phyloP scores from a whole-genome alignment of 1,140 invertebrate species.

The Drosophila simulans region DNA sequence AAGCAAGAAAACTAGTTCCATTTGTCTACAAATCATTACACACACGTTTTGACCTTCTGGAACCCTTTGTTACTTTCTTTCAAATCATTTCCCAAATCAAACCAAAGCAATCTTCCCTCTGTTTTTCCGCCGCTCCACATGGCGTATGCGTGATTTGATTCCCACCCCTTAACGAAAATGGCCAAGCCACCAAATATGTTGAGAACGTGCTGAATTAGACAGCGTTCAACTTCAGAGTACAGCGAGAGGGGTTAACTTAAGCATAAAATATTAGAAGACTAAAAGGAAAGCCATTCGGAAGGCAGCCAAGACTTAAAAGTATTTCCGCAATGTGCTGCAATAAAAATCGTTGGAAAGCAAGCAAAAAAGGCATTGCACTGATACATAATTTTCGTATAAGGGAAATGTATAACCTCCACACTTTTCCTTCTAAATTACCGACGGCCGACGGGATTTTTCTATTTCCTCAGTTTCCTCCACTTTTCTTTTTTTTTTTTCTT shows the following conservation, averaged over 20 bases:
- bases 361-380: constrained; percentile 20
- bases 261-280: constrained; percentile 75
- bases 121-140: constrained; percentile 30
- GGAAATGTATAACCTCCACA: constrained; percentile 7
- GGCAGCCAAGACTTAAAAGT: constrained; percentile 82
- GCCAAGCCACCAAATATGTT: constrained; percentile 25
- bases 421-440: constrained; percentile 29
- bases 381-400: constrained; percentile 28
- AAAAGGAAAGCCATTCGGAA: constrained; percentile 70
- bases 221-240: constrained; percentile 13
- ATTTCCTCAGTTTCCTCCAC: constrained; percentile 1
- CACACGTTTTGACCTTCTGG: background rate
- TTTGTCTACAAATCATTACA: too few relatives aligned
- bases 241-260: constrained; percentile 19
- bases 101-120: constrained; percentile 1
- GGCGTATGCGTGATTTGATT: constrained; percentile 69
- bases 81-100: constrained; percentile 21
- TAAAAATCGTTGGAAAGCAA: constrained; percentile 75
- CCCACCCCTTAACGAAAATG: constrained; percentile 27
- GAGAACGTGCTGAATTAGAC: constrained; percentile 63
- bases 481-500: background rate
- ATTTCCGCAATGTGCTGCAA: constrained; percentile 80
- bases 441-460: constrained; percentile 73
- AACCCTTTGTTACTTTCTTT: background rate
- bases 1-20: too few relatives aligned